Conservation (phyloP, 2,888 invertebrate genomes). For the Lasioglossum zephyrum region DNA sequence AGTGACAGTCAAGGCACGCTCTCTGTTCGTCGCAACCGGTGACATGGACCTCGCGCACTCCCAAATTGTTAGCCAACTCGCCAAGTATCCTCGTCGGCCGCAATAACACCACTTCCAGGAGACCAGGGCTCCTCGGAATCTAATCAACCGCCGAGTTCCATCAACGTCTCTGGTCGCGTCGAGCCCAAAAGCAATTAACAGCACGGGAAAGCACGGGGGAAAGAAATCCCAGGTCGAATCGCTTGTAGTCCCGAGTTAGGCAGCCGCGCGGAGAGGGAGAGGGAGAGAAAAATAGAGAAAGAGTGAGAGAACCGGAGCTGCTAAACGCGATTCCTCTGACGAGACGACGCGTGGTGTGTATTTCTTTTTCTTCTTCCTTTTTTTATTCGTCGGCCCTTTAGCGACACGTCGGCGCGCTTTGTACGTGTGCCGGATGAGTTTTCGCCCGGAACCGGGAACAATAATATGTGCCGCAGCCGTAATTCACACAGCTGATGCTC, state of each 20-base stretch:
- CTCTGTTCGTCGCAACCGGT: background rate
- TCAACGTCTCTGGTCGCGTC: background rate
- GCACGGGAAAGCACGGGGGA: background rate
- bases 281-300: background rate
- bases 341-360: slow-evolving; percentile 10
- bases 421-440: slow-evolving; percentile 49
- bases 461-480: slow-evolving; percentile 54
- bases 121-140: slow-evolving; percentile 2
- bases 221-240: slow-evolving; percentile 27
- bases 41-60: background rate
- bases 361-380: background rate
- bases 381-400: slow-evolving; percentile 39
- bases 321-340: slow-evolving; percentile 5
- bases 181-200: slow-evolving; percentile 28
- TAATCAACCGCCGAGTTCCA: slow-evolving; percentile 15
- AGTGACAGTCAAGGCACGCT: background rate
- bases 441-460: slow-evolving; percentile 48
- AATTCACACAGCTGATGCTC: slow-evolving; percentile 66
- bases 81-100: background rate
- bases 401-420: slow-evolving; percentile 39
- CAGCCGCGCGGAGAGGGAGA: background rate
- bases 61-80: background rate
- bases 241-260: background rate
- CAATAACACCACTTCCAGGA: background rate
- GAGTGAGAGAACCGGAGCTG: background rate